Evolutionary conservation across 2,797 vertebrate genomes (phyloP).

Genomic region (Enteromius argenteus): DNA sequence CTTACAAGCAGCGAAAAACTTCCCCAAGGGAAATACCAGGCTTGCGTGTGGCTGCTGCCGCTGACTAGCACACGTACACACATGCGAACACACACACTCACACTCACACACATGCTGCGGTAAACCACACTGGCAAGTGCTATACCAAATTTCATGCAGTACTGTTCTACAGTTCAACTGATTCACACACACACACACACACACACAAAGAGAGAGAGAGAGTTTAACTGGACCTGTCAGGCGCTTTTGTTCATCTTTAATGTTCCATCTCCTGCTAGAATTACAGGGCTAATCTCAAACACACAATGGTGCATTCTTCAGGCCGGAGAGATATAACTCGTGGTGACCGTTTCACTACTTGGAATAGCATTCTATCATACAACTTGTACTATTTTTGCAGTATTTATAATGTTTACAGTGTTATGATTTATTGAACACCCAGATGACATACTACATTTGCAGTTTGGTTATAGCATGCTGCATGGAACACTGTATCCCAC

Average conservation of each 20-base stretch:
- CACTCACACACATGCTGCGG: constrained; percentile 48
- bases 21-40: constrained; percentile 34
- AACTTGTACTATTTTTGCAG: not conserved
- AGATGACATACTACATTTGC: not conserved
- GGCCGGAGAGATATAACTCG: constrained; percentile 4
- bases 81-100: constrained; percentile 39
- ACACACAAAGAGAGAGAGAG: not conserved
- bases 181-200: constrained; percentile 3
- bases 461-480: not conserved
- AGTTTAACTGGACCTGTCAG: constrained; percentile 22
- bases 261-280: constrained; percentile 22
- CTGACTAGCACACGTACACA: constrained; percentile 14
- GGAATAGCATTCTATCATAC: not conserved
- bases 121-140: constrained; percentile 35
- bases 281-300: constrained; percentile 21
- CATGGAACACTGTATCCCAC: not conserved
- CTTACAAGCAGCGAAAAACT: constrained; percentile 29
- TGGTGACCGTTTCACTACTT: not conserved
- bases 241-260: constrained; percentile 14
- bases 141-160: constrained; percentile 26
- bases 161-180: constrained; percentile 26
- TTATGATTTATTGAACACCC: not conserved
- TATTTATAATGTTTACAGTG: not conserved
- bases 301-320: constrained; percentile 33
- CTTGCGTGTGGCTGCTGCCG: constrained; percentile 16